Conservation (phyloP, 2,888 invertebrate genomes). For the Machimus rusticus region DNA sequence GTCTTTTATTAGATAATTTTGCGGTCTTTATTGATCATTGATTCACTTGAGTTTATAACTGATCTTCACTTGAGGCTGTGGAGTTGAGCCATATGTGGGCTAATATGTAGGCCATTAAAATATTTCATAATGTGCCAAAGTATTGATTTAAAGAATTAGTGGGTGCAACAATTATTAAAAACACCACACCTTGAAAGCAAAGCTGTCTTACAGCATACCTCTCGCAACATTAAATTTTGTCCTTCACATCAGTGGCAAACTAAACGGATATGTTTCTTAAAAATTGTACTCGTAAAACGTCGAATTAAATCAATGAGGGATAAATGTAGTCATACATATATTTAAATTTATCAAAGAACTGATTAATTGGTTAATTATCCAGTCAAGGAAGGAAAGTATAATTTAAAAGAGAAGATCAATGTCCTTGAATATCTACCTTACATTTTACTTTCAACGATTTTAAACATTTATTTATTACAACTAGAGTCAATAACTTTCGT, state of each 20-base stretch:
- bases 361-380: not conserved
- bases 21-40: not conserved
- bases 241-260: not conserved
- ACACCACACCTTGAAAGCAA: not conserved
- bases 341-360: not conserved
- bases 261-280: no score
- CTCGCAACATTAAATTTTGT: not conserved
- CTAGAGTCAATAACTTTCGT: not conserved
- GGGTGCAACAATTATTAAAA: no score
- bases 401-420: not conserved
- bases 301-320: not conserved
- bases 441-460: not conserved
- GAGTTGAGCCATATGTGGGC: not conserved
- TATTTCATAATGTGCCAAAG: not conserved
- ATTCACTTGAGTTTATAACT: not conserved
- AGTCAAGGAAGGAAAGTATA: not conserved
- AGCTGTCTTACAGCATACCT: not conserved
- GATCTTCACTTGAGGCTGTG: not conserved
- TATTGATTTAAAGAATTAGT: not conserved
- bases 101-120: not conserved
- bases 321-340: no score
- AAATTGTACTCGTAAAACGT: not conserved
- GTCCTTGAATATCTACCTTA: not conserved
- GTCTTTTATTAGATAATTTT: not conserved
- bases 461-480: not conserved